Conservation (phyloP, 2,113 vertebrate genomes). For the Hippoglossus stenolepis region DNA sequence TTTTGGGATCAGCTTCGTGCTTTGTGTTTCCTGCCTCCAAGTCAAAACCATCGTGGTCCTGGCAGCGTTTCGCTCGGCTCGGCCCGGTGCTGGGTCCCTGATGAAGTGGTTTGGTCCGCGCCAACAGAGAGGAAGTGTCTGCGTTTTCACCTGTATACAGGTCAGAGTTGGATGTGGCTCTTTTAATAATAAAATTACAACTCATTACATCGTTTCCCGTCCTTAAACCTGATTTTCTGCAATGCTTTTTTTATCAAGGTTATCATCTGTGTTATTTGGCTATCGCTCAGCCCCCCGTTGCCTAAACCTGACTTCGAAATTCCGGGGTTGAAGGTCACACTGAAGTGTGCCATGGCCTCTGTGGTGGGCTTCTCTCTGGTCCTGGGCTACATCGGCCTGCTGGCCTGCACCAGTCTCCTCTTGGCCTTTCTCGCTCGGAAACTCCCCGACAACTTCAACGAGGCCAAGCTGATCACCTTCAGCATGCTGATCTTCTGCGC, state of each 20-base stretch:
- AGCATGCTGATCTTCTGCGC: conserved; percentile 30
- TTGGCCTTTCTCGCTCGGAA: conserved; percentile 16
- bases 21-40: conserved; percentile 80
- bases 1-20: conserved; percentile 83
- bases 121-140: conserved; percentile 79
- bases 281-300: conserved; percentile 71
- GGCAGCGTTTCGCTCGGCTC: conserved; percentile 75
- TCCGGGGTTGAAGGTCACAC: conserved; percentile 73
- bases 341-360: conserved; percentile 79
- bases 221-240: background rate
- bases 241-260: conserved; percentile 55
- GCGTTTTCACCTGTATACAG: conserved; percentile 64
- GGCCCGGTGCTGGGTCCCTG: conserved; percentile 65
- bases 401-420: conserved; percentile 70
- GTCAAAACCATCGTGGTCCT: conserved; percentile 83
- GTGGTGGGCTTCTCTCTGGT: conserved; percentile 77
- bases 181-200: background rate
- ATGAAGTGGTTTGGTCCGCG: conserved; percentile 78
- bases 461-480: conserved; percentile 22
- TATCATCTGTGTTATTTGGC: conserved; percentile 79
- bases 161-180: conserved; percentile 7
- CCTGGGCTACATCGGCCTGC: conserved; percentile 82
- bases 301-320: conserved; percentile 67
- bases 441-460: conserved; percentile 24
- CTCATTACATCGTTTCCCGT: background rate